These are phyloP conservation scores for Tragelaphus scriptus DNA, from an alignment of 2,113 vertebrate species.

Conservation along the genomic window DNA sequence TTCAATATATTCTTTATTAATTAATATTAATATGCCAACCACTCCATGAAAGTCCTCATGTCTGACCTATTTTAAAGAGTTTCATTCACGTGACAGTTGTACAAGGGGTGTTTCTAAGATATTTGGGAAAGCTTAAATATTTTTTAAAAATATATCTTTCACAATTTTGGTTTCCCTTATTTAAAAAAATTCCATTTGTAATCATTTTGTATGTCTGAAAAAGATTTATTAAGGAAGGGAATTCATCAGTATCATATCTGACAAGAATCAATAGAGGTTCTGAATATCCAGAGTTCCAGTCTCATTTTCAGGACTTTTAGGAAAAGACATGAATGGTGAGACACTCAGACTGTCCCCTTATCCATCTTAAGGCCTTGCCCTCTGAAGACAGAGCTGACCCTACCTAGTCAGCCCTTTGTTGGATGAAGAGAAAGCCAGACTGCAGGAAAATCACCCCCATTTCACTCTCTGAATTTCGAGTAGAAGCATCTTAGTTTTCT, in stretches of 20 bases:
- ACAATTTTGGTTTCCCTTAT: not conserved
- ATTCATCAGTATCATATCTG: not conserved
- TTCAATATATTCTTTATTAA: not conserved
- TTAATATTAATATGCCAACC: not conserved
- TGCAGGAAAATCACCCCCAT: not conserved
- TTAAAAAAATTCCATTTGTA: not conserved
- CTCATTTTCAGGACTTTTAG: not conserved
- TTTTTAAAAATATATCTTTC: not conserved
- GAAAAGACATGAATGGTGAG: not conserved
- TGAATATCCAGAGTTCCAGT: not conserved
- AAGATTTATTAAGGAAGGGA: not conserved
- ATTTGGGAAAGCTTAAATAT: not conserved
- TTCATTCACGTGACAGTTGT: not conserved
- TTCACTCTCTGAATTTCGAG: not conserved
- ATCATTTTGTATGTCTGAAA: not conserved
- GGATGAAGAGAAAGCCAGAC: not conserved
- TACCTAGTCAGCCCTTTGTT: not conserved
- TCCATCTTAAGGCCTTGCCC: not conserved
- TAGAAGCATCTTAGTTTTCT: not conserved
- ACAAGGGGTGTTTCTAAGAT: not conserved
- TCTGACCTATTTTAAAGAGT: not conserved
- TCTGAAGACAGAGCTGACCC: not conserved
- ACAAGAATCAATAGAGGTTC: not conserved
- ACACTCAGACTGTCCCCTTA: not conserved
- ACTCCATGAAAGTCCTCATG: not conserved